A percentile compares a stretch with the other conserved stretches of the same genome.
phyloP scores from a whole-genome alignment of 1,140 invertebrate genomes.

The Aculops lycopersici region DNA sequence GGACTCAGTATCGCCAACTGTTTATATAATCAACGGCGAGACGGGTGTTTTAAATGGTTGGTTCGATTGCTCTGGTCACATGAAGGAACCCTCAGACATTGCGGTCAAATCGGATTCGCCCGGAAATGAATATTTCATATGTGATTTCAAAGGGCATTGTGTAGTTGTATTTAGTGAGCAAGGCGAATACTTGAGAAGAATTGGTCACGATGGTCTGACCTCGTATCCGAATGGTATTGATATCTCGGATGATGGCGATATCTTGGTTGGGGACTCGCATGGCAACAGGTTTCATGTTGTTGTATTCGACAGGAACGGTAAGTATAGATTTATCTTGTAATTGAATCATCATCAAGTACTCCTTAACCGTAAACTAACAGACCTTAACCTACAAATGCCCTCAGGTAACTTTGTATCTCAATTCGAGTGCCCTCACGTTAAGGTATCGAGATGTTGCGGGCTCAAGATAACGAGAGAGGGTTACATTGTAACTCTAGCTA shows the following conservation, averaged over 20 bases:
- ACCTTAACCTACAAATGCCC: too few relatives aligned
- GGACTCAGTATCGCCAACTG: conserved; percentile 79
- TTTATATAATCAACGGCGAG: conserved; percentile 57
- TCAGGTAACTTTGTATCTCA: conserved; percentile 57
- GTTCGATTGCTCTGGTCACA: conserved; percentile 86
- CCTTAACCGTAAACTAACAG: too few relatives aligned
- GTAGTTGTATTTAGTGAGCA: conserved; percentile 77
- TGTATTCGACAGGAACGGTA: conserved; percentile 27
- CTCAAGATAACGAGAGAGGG: conserved; percentile 83
- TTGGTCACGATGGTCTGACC: conserved; percentile 72
- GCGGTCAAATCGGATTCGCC: conserved; percentile 39
- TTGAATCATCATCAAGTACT: conserved; percentile 1
- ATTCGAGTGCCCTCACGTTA: conserved; percentile 81
- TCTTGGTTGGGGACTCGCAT: conserved; percentile 81
- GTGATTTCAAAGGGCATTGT: conserved; percentile 88
- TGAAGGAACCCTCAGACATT: conserved; percentile 84
- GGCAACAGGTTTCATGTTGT: conserved; percentile 87
- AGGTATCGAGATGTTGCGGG: conserved; percentile 83
- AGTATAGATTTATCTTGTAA: conserved; percentile 1
- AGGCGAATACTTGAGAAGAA: conserved; percentile 55
- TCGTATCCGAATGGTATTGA: conserved; percentile 93
- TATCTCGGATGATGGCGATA: conserved; percentile 74
- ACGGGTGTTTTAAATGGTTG: conserved; percentile 56
- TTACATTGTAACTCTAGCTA: conserved; percentile 77
- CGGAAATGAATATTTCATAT: conserved; percentile 76